Base-by-base conservation (phyloP, 2,797 vertebrate genomes). In the Leuciscus waleckii region DNA sequence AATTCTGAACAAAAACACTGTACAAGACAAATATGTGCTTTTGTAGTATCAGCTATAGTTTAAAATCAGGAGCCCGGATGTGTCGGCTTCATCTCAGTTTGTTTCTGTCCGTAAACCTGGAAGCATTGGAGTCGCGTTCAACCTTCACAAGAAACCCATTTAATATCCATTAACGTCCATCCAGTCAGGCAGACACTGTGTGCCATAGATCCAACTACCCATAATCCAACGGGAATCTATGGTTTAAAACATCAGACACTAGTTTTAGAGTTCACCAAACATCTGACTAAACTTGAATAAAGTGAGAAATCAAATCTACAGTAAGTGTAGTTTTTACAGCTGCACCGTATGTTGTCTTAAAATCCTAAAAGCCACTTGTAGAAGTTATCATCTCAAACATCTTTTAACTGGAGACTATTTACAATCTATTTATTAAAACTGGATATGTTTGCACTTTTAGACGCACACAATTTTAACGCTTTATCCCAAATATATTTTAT, bases 401-500 rank as follows among this genome's bases (percentile, higher is more conserved):
- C 49, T 75, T 83, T 51, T 73, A 73, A 82, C 17, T 41, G 29
- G 29, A 37, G 29, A 80, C 29, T 69, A 26, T 81, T 32, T 65
- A n/a, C 14, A 35, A 4, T 61, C 29, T 4, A n/a, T 61, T 78
- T 61, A 61, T 61, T 77, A 1, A 39, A 39, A 58, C 19, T 43
- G 56, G 56, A 78, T 82, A n/a, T 8, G 5, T 49, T 75, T 51
- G 29, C 56, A 75, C 70, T 43, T 81, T 81, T 80, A 32, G 79
- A 69, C 4, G 46, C 37, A 43, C 10, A 19, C 11, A 43, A 5
- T 35, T 61, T n/a, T 51, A 63, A 49, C 21, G 70, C 29, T 67
- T 75, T 83, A 75, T 63, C 63, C 26, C 81, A 83, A 75, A 82
- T 65, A 51, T 16, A 11, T 19, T 71, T 67, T n/a, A 63, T 83